phyloP scores from a whole-genome alignment of 2,797 vertebrate species.

The Danio albolineatus region DNA sequence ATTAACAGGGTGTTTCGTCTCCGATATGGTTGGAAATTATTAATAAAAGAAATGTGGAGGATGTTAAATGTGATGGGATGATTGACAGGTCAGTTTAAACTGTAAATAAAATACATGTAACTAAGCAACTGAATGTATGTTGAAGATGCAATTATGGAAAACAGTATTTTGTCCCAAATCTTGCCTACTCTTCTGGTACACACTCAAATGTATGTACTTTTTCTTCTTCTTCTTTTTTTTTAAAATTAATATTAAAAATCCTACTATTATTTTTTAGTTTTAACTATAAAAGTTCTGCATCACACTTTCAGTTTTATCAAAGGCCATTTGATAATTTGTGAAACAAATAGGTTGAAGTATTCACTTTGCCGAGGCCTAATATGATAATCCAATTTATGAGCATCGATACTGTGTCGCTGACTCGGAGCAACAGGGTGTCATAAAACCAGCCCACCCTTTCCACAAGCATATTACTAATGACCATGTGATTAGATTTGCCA shows the following conservation, averaged over 20 bases:
- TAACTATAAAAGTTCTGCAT: too few species aligned
- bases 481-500: conserved; percentile 73
- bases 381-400: conserved; percentile 74
- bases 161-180: too few species aligned
- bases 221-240: too few species aligned
- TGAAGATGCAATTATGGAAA: not conserved
- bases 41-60: not conserved
- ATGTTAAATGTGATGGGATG: not conserved
- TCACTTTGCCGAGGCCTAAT: conserved; percentile 70
- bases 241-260: too few species aligned
- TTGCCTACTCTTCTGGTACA: too few species aligned
- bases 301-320: not conserved
- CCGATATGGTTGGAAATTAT: too few species aligned
- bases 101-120: not conserved
- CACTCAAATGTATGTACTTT: too few species aligned
- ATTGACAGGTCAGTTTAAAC: not conserved
- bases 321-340: conserved; percentile 68
- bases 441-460: conserved; percentile 64
- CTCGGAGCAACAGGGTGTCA: conserved; percentile 67
- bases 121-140: not conserved
- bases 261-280: too few species aligned
- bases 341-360: conserved; percentile 72
- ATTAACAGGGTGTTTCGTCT: too few species aligned
- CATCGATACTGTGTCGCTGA: conserved; percentile 69
- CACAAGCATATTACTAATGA: conserved; percentile 68